phyloP scores from a whole-genome alignment of 2,888 invertebrate genomes.

The Sarcophaga variegata region DNA sequence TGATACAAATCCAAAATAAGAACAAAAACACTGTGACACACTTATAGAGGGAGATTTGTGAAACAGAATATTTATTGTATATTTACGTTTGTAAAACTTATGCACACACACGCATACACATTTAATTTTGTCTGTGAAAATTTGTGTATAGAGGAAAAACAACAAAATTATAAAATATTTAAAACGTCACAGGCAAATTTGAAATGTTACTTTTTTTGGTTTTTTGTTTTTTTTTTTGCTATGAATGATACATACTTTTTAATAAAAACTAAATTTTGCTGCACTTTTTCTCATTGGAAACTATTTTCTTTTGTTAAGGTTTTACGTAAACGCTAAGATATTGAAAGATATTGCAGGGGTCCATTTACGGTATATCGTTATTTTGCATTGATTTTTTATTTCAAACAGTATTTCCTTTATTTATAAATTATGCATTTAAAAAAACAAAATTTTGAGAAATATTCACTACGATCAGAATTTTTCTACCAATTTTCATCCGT shows the following conservation, averaged over 20 bases:
- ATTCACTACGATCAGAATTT: background rate
- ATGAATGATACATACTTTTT: background rate
- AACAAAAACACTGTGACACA: no score
- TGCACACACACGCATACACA: no score
- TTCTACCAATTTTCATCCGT: constrained; percentile 1
- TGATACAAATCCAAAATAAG: no score
- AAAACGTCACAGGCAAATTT: no score
- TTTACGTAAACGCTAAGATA: background rate
- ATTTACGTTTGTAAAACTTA: no score
- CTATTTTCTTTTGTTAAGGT: constrained; percentile 1
- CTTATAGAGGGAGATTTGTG: no score
- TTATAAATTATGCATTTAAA: constrained; percentile 11
- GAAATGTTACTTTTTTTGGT: no score
- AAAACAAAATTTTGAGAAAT: constrained; percentile 3
- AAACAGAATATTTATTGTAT: no score
- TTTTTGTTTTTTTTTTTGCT: background rate
- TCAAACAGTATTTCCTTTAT: background rate
- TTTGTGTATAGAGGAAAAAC: no score
- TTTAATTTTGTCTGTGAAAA: no score
- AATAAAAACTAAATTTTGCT: background rate
- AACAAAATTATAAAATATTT: no score
- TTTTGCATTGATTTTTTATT: background rate
- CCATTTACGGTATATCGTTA: background rate
- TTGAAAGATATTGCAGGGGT: constrained; percentile 5
- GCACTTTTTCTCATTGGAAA: background rate